These are phyloP conservation scores for Lasioglossum malachurum DNA, from an alignment of 2,888 invertebrate genomes.

Conservation along the genomic window DNA sequence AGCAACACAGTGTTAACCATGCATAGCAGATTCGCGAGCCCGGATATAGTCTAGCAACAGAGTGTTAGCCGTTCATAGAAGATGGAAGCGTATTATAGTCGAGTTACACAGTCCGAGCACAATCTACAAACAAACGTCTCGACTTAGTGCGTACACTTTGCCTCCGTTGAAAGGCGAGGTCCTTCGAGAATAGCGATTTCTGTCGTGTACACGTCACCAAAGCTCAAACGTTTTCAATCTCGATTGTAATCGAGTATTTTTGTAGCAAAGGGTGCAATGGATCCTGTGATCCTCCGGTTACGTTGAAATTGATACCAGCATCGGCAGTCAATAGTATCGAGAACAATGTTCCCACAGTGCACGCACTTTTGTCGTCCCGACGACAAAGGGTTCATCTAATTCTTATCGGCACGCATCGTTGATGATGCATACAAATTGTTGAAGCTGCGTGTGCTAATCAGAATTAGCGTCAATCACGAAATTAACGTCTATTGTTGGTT, in stretches of 20 bases:
- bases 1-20: not conserved
- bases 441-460: not conserved
- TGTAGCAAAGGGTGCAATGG: not conserved
- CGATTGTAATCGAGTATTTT: not conserved
- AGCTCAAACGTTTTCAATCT: not conserved
- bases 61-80: not conserved
- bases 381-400: slow-evolving; percentile 13
- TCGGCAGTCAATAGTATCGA: not conserved
- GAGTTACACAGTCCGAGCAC: not conserved
- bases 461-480: not conserved
- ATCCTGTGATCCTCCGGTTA: not conserved
- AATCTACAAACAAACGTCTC: not conserved
- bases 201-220: not conserved
- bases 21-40: not conserved
- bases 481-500: not conserved
- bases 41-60: not conserved
- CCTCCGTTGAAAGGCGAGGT: not conserved
- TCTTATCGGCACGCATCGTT: not conserved
- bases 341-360: not conserved
- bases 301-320: slow-evolving; percentile 13
- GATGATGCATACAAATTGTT: not conserved
- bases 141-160: not conserved
- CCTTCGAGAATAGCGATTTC: not conserved
- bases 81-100: not conserved
- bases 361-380: not conserved